Evolutionary conservation across 1,140 invertebrate species (phyloP).

Genomic region (Calycopis cecrops): DNA sequence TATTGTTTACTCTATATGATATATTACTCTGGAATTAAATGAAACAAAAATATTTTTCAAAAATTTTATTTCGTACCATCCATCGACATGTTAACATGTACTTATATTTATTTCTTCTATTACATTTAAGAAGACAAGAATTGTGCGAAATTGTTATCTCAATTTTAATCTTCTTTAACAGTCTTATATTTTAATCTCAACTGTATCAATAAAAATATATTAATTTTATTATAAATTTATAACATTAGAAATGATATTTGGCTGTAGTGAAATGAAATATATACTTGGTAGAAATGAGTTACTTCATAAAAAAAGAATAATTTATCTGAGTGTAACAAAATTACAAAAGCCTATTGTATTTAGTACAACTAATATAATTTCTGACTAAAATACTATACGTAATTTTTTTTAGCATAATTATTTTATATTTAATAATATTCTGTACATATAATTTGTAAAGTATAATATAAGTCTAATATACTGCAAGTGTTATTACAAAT

Average conservation of each 20-base stretch:
- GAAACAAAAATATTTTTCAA: background rate
- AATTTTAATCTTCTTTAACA: conserved; percentile 5
- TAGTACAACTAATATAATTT: background rate
- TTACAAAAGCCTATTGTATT: conserved; percentile 1
- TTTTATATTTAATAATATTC: background rate
- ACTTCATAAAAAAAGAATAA: too few relatives aligned
- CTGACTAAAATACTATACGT: background rate
- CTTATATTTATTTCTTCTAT: conserved; percentile 7
- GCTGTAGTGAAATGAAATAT: too few relatives aligned
- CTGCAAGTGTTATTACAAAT: too few relatives aligned
- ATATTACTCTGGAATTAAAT: background rate
- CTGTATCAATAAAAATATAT: too few relatives aligned
- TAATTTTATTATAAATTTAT: too few relatives aligned
- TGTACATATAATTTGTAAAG: background rate
- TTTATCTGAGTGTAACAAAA: background rate
- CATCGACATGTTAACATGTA: conserved; percentile 6
- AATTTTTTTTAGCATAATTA: too few relatives aligned
- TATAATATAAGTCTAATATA: too few relatives aligned
- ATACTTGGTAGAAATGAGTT: too few relatives aligned
- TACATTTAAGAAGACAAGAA: conserved; percentile 4
- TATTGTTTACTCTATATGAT: too few relatives aligned
- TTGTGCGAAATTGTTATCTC: conserved; percentile 1
- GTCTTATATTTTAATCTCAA: conserved; percentile 2
- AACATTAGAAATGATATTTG: too few relatives aligned
- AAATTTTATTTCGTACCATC: conserved; percentile 1